These are phyloP conservation scores for Chrysolina haemoptera DNA, from an alignment of 2,888 invertebrate genomes.

Conservation along the genomic window DNA sequence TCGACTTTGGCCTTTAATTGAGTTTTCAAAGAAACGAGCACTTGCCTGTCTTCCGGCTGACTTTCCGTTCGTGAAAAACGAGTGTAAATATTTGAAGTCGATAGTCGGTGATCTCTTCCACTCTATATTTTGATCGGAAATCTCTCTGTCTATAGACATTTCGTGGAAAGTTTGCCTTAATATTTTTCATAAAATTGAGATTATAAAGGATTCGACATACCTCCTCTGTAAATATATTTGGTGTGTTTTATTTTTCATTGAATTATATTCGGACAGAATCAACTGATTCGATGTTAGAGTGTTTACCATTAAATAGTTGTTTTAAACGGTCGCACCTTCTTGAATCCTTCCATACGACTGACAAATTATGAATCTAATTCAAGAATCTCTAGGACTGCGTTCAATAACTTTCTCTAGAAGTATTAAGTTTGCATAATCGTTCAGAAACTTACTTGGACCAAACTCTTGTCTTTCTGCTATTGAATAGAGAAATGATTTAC, in stretches of 20 bases:
- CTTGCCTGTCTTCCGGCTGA: conserved; percentile 50
- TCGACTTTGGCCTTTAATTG: conserved; percentile 24
- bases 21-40: conserved; percentile 24
- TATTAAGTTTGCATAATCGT: too few species aligned
- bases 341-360: too few species aligned
- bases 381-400: too few species aligned
- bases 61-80: conserved; percentile 66
- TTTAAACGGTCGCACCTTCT: too few species aligned
- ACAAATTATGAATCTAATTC: too few species aligned
- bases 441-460: too few species aligned
- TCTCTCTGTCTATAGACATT: conserved; percentile 70
- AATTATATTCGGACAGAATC: neutral
- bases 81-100: conserved; percentile 69
- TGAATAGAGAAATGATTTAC: too few species aligned
- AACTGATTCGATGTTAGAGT: neutral
- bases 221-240: conserved; percentile 68
- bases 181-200: conserved; percentile 70
- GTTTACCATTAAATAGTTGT: too few species aligned
- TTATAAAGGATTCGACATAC: conserved; percentile 68
- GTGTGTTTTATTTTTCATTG: conserved; percentile 59
- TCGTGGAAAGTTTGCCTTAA: conserved; percentile 68
- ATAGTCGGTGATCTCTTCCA: conserved; percentile 66
- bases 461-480: too few species aligned
- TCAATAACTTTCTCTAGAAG: too few species aligned
- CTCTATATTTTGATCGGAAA: conserved; percentile 68